A percentile compares a stretch with the other conserved stretches of the same genome.
Evolutionary conservation across 92 coral and sea anemone species (phyloP).

Genomic region (Palythoa grandiflora): DNA sequence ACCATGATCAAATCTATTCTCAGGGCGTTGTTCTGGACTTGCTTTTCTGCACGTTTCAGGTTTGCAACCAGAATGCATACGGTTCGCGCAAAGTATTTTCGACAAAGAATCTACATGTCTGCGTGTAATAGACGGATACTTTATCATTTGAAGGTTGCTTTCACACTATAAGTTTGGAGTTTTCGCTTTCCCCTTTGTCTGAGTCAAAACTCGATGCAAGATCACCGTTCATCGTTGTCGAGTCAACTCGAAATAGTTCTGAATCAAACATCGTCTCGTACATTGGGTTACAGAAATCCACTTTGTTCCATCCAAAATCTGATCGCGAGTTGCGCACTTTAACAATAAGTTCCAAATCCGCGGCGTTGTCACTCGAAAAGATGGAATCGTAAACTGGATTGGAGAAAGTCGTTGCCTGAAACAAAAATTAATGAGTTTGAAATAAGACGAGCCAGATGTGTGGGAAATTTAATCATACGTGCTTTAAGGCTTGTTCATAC

Average conservation of each 20-base stretch:
- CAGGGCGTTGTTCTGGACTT: background rate
- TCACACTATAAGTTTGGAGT: constrained; percentile 37
- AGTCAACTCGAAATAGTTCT: constrained; percentile 38
- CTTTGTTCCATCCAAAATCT: constrained; percentile 83
- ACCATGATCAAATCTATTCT: background rate
- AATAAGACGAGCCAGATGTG: too few relatives aligned
- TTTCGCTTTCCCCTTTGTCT: constrained; percentile 38
- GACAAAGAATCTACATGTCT: background rate
- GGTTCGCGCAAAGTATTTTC: background rate
- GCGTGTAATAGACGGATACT: background rate
- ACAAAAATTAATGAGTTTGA: background rate
- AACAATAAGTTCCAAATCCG: constrained; percentile 73
- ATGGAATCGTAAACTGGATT: constrained; percentile 97
- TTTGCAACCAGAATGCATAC: background rate
- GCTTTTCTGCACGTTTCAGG: too few relatives aligned
- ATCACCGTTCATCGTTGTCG: constrained; percentile 33
- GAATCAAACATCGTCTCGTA: constrained; percentile 83
- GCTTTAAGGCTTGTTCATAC: too few relatives aligned
- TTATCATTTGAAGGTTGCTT: background rate
- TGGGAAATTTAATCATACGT: too few relatives aligned
- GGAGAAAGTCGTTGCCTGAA: constrained; percentile 87
- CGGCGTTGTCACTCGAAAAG: constrained; percentile 65
- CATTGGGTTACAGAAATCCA: constrained; percentile 94
- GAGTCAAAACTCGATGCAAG: constrained; percentile 33
- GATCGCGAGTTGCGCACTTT: constrained; percentile 67